These are phyloP conservation scores for Tachuris rubrigastra DNA, from an alignment of 2,113 vertebrate genomes.

Conservation along the genomic window DNA sequence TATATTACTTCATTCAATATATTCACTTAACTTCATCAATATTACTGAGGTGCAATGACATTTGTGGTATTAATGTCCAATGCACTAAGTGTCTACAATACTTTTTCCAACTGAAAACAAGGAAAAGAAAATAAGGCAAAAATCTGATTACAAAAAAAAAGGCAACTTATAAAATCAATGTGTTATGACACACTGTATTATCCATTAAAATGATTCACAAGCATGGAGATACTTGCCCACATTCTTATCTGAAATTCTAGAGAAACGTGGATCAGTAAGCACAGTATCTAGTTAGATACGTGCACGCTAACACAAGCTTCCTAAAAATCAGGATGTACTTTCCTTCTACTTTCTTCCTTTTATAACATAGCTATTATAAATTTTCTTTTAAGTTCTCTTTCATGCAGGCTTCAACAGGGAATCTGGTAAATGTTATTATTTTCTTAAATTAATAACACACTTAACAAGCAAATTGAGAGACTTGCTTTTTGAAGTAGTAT, in stretches of 20 bases:
- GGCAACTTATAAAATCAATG: not conserved
- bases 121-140: not conserved
- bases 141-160: not conserved
- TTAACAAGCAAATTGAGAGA: not conserved
- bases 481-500: not conserved
- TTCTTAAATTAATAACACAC: not conserved
- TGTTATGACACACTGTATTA: not conserved
- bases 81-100: not conserved
- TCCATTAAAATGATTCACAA: not conserved
- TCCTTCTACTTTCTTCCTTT: not conserved
- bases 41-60: not conserved
- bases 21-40: not conserved
- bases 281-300: not conserved
- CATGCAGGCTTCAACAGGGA: not conserved
- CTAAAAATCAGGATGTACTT: not conserved
- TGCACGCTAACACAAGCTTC: not conserved
- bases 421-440: not conserved
- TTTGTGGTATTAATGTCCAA: not conserved
- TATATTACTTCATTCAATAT: not conserved
- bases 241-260: not conserved
- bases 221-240: not conserved
- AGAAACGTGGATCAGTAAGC: not conserved
- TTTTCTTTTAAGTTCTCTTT: not conserved
- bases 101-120: not conserved
- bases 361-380: not conserved